A percentile compares a stretch with the other conserved stretches of the same genome.
These are phyloP conservation scores for Ascaphus truei DNA, from an alignment of 2,113 vertebrate genomes.

Conservation along the genomic window DNA sequence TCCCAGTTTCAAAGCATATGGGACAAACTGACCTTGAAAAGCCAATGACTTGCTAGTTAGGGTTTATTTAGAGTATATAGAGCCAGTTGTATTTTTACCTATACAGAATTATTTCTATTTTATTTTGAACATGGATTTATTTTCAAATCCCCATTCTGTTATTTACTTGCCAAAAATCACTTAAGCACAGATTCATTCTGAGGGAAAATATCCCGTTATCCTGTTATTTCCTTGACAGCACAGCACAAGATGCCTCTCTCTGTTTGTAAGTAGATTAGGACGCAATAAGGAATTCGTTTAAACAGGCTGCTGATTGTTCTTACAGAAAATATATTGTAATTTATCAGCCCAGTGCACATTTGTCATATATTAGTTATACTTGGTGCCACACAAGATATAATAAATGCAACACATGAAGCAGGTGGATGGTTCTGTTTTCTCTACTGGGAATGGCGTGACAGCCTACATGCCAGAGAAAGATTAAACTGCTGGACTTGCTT, in stretches of 20 bases:
- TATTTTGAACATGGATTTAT: not conserved
- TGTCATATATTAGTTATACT: not conserved
- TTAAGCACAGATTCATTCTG: not conserved
- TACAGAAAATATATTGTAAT: too few relatives aligned
- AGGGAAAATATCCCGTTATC: not conserved
- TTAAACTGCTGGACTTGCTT: conserved; percentile 68
- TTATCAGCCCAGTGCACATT: not conserved
- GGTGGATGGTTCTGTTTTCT: not conserved
- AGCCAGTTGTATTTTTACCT: too few relatives aligned
- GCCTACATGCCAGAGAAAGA: conserved; percentile 48
- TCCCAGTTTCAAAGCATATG: too few relatives aligned
- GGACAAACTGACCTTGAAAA: too few relatives aligned
- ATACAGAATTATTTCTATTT: too few relatives aligned
- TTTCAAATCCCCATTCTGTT: not conserved
- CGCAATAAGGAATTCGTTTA: not conserved
- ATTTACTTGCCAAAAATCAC: not conserved
- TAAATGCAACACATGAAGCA: not conserved
- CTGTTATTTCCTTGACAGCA: not conserved
- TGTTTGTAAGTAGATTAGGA: not conserved
- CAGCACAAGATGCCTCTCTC: not conserved
- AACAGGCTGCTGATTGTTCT: not conserved
- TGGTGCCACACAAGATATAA: not conserved
- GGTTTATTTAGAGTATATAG: too few relatives aligned
- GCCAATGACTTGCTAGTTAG: too few relatives aligned
- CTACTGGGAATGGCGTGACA: not conserved